phyloP scores from a whole-genome alignment of 2,797 vertebrate genomes.

The Ptychadena robeensis region DNA sequence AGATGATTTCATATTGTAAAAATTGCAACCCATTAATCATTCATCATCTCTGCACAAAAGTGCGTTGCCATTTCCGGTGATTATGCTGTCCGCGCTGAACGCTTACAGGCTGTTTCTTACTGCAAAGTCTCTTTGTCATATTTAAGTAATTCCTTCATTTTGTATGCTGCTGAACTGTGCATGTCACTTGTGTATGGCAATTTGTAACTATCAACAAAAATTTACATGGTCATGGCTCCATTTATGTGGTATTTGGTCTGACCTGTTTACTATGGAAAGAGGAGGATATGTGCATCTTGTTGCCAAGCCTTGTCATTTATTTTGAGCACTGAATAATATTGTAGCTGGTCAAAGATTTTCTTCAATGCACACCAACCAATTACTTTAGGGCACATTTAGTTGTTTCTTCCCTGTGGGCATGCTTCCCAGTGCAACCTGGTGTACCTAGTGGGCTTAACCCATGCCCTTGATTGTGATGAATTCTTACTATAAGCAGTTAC shows the following conservation, averaged over 20 bases:
- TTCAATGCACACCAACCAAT: too few relatives aligned
- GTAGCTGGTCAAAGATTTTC: too few relatives aligned
- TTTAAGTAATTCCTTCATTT: background rate
- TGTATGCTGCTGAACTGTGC: slow-evolving; percentile 9
- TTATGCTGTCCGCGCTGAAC: background rate
- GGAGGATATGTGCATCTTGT: too few relatives aligned
- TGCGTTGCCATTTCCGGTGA: slow-evolving; percentile 3
- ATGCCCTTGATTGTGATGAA: too few relatives aligned
- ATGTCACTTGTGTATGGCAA: slow-evolving; percentile 4
- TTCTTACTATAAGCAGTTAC: too few relatives aligned
- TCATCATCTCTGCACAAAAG: slow-evolving; percentile 14
- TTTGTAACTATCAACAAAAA: background rate
- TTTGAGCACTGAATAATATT: too few relatives aligned
- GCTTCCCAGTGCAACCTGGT: too few relatives aligned
- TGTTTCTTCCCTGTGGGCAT: too few relatives aligned
- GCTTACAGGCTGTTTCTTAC: background rate
- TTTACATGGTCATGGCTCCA: background rate
- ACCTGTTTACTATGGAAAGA: too few relatives aligned
- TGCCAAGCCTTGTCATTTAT: too few relatives aligned
- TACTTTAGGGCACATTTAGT: too few relatives aligned
- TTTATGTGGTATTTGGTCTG: background rate
- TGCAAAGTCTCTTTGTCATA: slow-evolving; percentile 22
- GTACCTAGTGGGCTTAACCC: too few relatives aligned
- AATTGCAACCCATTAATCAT: slow-evolving; percentile 31
- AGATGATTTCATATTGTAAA: slow-evolving; percentile 17